A percentile compares a stretch with the other conserved stretches of the same genome.
Conservation (phyloP, 1,140 invertebrate species). For the Cardiocondyla obscurior region DNA sequence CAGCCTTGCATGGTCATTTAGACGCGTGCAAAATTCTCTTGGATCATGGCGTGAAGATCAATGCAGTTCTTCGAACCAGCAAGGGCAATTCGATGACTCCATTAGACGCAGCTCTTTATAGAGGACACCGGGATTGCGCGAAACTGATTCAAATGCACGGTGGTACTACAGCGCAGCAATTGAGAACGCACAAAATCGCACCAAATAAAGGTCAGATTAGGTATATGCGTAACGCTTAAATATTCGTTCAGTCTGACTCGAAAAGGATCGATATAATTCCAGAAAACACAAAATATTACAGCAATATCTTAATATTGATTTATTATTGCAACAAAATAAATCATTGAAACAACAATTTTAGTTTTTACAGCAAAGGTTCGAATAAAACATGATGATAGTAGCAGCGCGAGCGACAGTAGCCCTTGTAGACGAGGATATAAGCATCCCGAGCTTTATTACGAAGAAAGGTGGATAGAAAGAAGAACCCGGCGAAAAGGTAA, state of each 20-base stretch:
- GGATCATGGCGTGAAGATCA: conserved; percentile 92
- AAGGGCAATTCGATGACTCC: conserved; percentile 94
- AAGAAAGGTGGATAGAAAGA: conserved; percentile 80
- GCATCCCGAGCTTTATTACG: conserved; percentile 77
- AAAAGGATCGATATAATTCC: not conserved
- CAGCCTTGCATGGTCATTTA: conserved; percentile 96
- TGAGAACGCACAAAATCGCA: conserved; percentile 70
- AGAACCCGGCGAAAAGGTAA: conserved; percentile 76
- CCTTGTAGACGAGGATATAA: conserved; percentile 54
- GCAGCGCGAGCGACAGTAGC: conserved; percentile 75
- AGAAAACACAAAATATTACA: no score
- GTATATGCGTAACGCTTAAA: conserved; percentile 16
- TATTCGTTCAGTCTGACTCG: not conserved
- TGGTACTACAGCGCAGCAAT: conserved; percentile 84
- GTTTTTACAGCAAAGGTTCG: conserved; percentile 79
- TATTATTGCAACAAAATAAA: not conserved
- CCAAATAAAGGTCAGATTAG: conserved; percentile 76
- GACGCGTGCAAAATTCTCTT: conserved; percentile 96
- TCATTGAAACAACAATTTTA: conserved; percentile 58
- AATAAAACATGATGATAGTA: conserved; percentile 71
- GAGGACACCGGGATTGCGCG: conserved; percentile 94
- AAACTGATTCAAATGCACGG: conserved; percentile 97
- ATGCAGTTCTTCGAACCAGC: conserved; percentile 91
- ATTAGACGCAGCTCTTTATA: conserved; percentile 94
- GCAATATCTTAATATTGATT: not conserved